These are phyloP conservation scores for Oasisia sp. DNA, from an alignment of 2,888 invertebrate genomes.

Conservation along the genomic window DNA sequence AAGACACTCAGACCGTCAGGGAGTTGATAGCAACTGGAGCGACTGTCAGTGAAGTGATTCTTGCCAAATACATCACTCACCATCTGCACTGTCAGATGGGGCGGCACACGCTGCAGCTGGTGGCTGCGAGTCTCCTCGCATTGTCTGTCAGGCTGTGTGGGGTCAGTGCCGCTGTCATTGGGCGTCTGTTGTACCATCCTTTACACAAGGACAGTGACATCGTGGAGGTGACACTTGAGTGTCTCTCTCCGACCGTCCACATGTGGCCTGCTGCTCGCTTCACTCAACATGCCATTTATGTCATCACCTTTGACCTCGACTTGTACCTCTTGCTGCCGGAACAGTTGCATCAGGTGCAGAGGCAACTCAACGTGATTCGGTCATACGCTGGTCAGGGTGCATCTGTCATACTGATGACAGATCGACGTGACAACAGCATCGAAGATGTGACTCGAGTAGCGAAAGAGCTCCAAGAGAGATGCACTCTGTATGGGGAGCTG, in stretches of 20 bases:
- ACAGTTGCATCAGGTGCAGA: not conserved
- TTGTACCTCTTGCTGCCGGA: not conserved
- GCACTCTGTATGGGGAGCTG: not conserved
- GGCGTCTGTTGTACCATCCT: not conserved
- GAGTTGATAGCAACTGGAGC: not conserved
- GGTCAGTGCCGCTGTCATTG: not conserved
- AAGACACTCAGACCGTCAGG: not conserved
- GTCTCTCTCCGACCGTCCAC: not conserved
- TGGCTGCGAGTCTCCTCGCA: not conserved
- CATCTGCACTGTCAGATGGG: not conserved
- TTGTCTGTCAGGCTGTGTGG: not conserved
- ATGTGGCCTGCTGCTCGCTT: not conserved
- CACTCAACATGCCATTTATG: not conserved
- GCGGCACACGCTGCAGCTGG: not conserved
- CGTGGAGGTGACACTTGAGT: not conserved
- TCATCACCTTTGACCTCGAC: constrained; percentile 4
- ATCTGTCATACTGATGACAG: not conserved
- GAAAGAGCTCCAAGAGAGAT: not conserved
- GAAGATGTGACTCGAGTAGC: not conserved
- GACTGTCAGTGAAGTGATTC: not conserved
- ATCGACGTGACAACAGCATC: not conserved
- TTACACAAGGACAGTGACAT: not conserved
- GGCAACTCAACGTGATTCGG: constrained; percentile 2
- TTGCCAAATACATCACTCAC: not conserved
- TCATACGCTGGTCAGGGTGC: not conserved